Evolutionary conservation across 2,797 vertebrate genomes (phyloP).

Genomic region (Centropyge bicolor): DNA sequence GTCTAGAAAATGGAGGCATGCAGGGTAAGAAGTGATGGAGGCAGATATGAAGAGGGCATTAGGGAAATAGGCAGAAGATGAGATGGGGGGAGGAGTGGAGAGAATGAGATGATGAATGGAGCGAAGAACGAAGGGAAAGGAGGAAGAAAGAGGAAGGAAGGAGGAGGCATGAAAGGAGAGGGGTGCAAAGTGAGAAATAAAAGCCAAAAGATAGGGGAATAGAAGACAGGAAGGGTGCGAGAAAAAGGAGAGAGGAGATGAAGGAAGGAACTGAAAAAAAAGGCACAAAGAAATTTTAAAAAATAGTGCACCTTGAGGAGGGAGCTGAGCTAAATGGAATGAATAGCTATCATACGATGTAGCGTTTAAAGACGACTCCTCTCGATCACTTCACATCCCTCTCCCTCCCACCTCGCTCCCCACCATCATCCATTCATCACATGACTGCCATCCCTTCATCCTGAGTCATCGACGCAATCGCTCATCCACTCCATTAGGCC

Average conservation of each 20-base stretch:
- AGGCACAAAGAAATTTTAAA: neutral
- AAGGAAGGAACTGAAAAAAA: constrained; percentile 9
- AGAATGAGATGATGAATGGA: constrained; percentile 38
- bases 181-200: constrained; percentile 32
- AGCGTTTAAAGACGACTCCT: constrained; percentile 57
- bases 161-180: constrained; percentile 27
- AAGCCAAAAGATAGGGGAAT: constrained; percentile 29
- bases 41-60: constrained; percentile 66
- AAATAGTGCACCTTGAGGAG: constrained; percentile 38
- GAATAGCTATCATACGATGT: constrained; percentile 51
- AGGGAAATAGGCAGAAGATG: constrained; percentile 61
- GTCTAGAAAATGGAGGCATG: constrained; percentile 48
- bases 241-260: neutral
- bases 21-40: constrained; percentile 49
- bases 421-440: constrained; percentile 71
- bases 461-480: constrained; percentile 62
- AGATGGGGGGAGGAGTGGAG: constrained; percentile 36
- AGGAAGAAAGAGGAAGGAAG: constrained; percentile 36
- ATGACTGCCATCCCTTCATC: constrained; percentile 63
- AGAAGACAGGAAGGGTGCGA: constrained; percentile 15
- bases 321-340: constrained; percentile 60
- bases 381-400: constrained; percentile 56
- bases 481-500: constrained; percentile 78
- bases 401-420: constrained; percentile 25
- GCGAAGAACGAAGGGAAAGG: constrained; percentile 6